phyloP scores from a whole-genome alignment of 2,888 invertebrate species.

The Cheilosia pagana region DNA sequence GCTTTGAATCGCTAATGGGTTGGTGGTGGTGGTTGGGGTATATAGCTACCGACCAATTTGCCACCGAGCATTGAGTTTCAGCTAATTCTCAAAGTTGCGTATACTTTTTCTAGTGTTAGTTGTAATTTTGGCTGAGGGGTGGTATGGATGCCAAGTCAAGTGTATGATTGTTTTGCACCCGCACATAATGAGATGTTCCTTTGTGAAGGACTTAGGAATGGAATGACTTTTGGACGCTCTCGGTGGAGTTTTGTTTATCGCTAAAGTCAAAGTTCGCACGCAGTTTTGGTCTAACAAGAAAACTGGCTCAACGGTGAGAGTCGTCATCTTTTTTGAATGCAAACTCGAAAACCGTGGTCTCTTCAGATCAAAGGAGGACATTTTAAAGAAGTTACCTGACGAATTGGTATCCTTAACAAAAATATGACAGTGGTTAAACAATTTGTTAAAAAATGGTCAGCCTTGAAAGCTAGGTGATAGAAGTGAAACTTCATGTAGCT shows the following conservation, averaged over 20 bases:
- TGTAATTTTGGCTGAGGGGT: slow-evolving; percentile 17
- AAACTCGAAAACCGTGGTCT: too few relatives aligned
- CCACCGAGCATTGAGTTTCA: slow-evolving; percentile 39
- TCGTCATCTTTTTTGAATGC: too few relatives aligned
- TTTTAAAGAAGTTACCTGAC: too few relatives aligned
- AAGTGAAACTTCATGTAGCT: too few relatives aligned
- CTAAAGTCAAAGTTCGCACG: too few relatives aligned
- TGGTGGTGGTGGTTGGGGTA: slow-evolving; percentile 37
- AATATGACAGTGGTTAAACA: too few relatives aligned
- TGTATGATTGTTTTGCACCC: slow-evolving; percentile 68
- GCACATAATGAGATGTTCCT: slow-evolving; percentile 33
- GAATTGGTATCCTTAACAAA: too few relatives aligned
- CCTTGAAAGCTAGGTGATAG: too few relatives aligned
- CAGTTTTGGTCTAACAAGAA: too few relatives aligned
- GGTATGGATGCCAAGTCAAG: slow-evolving; percentile 37
- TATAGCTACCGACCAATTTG: slow-evolving; percentile 59
- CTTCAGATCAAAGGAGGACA: too few relatives aligned
- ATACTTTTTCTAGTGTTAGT: slow-evolving; percentile 20
- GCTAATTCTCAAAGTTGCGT: slow-evolving; percentile 49
- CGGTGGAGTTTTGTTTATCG: background rate
- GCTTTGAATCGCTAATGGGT: slow-evolving; percentile 61
- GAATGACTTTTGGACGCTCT: background rate
- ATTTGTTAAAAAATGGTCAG: too few relatives aligned
- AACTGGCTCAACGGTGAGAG: too few relatives aligned
- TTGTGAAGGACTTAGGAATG: background rate